Conservation (phyloP, 2,888 invertebrate genomes). For the Tenthredo distinguenda region DNA sequence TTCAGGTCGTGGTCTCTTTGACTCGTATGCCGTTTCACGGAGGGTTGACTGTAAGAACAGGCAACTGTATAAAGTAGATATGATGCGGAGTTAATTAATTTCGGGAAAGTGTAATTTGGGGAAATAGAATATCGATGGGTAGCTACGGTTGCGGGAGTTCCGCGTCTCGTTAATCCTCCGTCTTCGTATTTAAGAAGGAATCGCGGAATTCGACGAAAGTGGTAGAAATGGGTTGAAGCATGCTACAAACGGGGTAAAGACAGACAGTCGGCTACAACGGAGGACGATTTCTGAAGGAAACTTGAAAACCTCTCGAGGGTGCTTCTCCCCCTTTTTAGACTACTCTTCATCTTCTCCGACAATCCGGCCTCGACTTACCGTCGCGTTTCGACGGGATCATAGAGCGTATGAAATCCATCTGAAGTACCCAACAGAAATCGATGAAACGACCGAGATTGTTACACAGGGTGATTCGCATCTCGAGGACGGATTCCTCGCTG, state of each 20-base stretch:
- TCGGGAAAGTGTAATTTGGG: too few species aligned
- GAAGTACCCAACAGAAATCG: background rate
- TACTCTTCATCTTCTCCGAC: background rate
- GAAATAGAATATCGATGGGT: too few species aligned
- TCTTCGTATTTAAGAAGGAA: background rate
- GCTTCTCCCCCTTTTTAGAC: background rate
- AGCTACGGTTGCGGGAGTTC: too few species aligned
- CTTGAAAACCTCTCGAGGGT: slow-evolving; percentile 11
- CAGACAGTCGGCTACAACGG: background rate
- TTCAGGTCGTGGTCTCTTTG: background rate
- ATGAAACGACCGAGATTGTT: background rate
- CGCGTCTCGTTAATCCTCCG: too few species aligned
- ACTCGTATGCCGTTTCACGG: background rate
- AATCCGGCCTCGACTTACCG: slow-evolving; percentile 3
- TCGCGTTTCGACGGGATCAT: background rate
- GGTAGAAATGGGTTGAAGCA: background rate
- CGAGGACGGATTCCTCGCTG: background rate
- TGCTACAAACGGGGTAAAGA: slow-evolving; percentile 9
- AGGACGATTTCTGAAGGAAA: background rate
- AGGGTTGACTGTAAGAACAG: background rate
- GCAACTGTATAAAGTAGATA: background rate
- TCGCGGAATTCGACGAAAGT: background rate
- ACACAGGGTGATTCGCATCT: too few species aligned
- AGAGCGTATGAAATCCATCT: background rate
- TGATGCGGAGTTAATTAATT: background rate